Evolutionary conservation across 2,888 invertebrate species (phyloP).

Genomic region (Xestia xanthographa): DNA sequence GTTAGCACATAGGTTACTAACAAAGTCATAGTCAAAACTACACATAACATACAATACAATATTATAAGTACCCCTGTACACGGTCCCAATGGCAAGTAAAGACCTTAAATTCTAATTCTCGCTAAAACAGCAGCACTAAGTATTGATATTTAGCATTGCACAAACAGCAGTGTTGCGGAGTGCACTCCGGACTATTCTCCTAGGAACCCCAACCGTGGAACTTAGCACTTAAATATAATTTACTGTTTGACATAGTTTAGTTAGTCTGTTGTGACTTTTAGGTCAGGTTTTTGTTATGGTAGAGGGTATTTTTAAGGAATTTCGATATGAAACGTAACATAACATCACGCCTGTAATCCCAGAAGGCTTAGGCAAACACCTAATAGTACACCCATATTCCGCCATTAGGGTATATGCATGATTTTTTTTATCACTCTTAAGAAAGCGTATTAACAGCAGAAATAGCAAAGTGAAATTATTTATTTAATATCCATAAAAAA

Average conservation of each 20-base stretch:
- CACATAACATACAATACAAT: background rate
- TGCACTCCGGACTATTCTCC: slow-evolving; percentile 39
- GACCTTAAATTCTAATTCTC: slow-evolving; percentile 63
- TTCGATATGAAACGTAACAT: background rate
- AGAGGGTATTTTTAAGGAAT: slow-evolving; percentile 5
- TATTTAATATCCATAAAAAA: too few species aligned
- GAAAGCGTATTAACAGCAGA: too few species aligned
- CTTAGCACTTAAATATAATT: slow-evolving; percentile 62
- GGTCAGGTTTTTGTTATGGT: slow-evolving; percentile 11
- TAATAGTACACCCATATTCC: too few species aligned
- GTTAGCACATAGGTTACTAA: background rate
- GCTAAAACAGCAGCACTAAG: slow-evolving; percentile 35
- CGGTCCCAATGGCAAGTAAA: slow-evolving; percentile 40
- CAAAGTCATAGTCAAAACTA: background rate
- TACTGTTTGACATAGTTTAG: slow-evolving; percentile 51
- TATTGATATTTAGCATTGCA: slow-evolving; percentile 62
- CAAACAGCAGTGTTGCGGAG: slow-evolving; percentile 46
- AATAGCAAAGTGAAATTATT: too few species aligned
- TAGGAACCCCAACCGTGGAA: slow-evolving; percentile 31
- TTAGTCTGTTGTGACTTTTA: slow-evolving; percentile 26
- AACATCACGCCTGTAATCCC: too few species aligned
- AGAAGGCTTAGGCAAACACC: too few species aligned
- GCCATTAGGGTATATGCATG: too few species aligned
- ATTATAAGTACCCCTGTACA: background rate
- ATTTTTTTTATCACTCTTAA: too few species aligned